Evolutionary conservation across 2,113 vertebrate genomes (phyloP).

Genomic region (Grammomys surdaster): DNA sequence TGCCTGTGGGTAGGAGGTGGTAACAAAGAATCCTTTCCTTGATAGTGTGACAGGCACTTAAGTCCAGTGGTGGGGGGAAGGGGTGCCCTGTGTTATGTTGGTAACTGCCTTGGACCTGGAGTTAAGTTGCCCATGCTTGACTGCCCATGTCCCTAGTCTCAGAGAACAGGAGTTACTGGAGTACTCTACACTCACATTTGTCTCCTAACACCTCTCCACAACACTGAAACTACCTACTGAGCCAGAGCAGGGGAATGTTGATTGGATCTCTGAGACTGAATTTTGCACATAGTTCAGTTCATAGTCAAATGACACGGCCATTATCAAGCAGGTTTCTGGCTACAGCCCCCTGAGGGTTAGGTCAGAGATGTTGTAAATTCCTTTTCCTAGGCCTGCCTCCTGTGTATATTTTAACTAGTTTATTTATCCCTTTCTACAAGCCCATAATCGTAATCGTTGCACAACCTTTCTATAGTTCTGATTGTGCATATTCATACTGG

Average conservation of each 20-base stretch:
- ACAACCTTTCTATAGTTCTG: neutral
- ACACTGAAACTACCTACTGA: neutral
- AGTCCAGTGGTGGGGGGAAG: neutral
- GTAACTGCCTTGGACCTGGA: neutral
- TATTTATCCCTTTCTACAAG: neutral
- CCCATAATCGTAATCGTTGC: neutral
- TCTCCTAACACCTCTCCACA: neutral
- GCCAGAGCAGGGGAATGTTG: neutral
- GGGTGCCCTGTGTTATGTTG: neutral
- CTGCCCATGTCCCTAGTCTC: neutral
- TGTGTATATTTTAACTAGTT: neutral
- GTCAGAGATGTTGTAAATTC: neutral
- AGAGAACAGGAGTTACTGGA: neutral
- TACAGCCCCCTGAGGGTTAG: neutral
- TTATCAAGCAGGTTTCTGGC: neutral
- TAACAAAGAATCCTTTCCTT: neutral
- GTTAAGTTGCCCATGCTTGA: neutral
- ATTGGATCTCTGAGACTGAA: neutral
- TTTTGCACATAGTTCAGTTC: neutral
- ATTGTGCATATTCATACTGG: neutral
- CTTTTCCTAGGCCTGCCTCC: neutral
- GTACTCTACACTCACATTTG: neutral
- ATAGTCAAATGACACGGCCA: neutral
- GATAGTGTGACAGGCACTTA: neutral
- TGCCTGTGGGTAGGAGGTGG: neutral